These are phyloP conservation scores for Eubasilissa regina DNA, from an alignment of 1,140 invertebrate genomes.

Conservation along the genomic window DNA sequence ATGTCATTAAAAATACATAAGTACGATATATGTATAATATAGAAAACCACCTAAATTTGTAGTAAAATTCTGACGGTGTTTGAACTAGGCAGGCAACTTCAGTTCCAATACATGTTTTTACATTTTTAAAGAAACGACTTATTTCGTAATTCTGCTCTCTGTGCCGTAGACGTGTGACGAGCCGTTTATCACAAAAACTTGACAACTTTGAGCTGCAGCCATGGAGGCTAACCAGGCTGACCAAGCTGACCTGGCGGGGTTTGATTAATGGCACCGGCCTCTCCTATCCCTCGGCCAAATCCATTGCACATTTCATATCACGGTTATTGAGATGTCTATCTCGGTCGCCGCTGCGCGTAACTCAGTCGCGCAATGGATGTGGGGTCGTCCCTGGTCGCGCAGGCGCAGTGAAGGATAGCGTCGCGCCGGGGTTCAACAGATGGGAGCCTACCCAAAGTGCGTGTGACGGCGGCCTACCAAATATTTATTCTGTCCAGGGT, in stretches of 20 bases:
- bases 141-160: neutral
- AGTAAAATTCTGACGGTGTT: too few relatives aligned
- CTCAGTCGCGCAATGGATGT: neutral
- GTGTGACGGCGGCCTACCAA: too few relatives aligned
- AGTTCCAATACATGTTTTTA: too few relatives aligned
- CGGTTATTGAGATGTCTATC: constrained; percentile 57
- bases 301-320: constrained; percentile 54
- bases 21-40: too few relatives aligned
- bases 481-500: too few relatives aligned
- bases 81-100: too few relatives aligned
- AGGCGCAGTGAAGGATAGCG: neutral
- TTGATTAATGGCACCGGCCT: constrained; percentile 47
- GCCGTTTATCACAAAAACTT: constrained; percentile 50
- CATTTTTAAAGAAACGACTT: too few relatives aligned
- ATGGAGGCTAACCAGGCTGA: neutral
- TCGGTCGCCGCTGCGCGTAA: constrained; percentile 10
- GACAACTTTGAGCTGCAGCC: constrained; percentile 23
- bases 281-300: constrained; percentile 39
- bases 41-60: too few relatives aligned
- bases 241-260: constrained; percentile 4
- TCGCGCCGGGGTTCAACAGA: neutral
- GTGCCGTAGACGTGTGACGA: constrained; percentile 6
- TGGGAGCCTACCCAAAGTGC: too few relatives aligned
- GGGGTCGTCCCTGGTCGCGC: neutral
- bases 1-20: too few relatives aligned